These are phyloP conservation scores for Andrena trimmerana DNA, from an alignment of 2,888 invertebrate genomes.

Conservation along the genomic window DNA sequence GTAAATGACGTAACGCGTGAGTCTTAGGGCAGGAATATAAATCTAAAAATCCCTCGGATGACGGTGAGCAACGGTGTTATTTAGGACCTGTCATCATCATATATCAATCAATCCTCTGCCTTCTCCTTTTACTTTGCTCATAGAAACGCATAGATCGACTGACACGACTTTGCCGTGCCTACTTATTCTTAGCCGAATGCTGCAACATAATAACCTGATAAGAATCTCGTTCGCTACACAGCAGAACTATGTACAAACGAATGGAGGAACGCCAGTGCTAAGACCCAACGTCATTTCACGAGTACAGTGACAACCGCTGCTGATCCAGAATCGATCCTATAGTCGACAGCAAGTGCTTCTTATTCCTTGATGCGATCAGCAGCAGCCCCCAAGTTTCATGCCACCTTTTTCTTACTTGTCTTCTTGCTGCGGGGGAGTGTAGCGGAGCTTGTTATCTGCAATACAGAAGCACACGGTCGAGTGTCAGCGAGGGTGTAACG, in stretches of 20 bases:
- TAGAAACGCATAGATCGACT: neutral
- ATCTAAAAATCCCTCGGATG: slow-evolving; percentile 39
- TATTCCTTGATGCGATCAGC: slow-evolving; percentile 80
- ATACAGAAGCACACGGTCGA: slow-evolving; percentile 79
- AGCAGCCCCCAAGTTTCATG: slow-evolving; percentile 79
- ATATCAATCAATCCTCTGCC: neutral
- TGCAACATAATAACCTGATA: slow-evolving; percentile 14
- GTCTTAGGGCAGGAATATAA: slow-evolving; percentile 3
- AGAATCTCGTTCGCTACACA: slow-evolving; percentile 20
- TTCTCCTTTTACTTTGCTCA: too few relatives aligned
- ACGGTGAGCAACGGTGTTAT: slow-evolving; percentile 66
- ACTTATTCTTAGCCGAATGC: slow-evolving; percentile 5
- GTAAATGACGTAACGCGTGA: slow-evolving; percentile 14
- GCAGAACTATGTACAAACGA: slow-evolving; percentile 40
- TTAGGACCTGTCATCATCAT: slow-evolving; percentile 19
- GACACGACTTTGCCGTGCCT: neutral
- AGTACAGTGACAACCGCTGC: slow-evolving; percentile 50
- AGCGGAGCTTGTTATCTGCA: slow-evolving; percentile 90
- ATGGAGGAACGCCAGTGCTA: slow-evolving; percentile 42
- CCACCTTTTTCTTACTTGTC: slow-evolving; percentile 89
- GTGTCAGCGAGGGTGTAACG: neutral
- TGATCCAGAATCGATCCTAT: slow-evolving; percentile 47
- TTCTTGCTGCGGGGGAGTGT: slow-evolving; percentile 92
- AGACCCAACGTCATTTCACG: slow-evolving; percentile 40
- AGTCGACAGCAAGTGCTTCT: slow-evolving; percentile 54